A percentile compares a stretch with the other conserved stretches of the same genome.
Conservation (phyloP, 2,888 invertebrate genomes). For the Homarus gammarus region DNA sequence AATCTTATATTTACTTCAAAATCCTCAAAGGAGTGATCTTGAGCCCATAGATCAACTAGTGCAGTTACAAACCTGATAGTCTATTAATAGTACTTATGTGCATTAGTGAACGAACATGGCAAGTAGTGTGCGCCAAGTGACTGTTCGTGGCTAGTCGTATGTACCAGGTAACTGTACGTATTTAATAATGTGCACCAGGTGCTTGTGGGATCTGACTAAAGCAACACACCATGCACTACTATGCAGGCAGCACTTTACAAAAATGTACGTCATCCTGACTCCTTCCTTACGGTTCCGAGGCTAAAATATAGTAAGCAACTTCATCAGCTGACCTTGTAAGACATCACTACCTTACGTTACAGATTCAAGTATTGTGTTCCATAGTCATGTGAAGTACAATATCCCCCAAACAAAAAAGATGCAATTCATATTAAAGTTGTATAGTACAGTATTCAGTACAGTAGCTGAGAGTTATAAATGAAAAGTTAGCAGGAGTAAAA, state of each 20-base stretch:
- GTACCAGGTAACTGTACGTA: background rate
- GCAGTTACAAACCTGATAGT: background rate
- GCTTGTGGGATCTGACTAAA: slow-evolving; percentile 51
- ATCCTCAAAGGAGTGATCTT: background rate
- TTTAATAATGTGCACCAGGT: slow-evolving; percentile 20
- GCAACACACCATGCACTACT: slow-evolving; percentile 57
- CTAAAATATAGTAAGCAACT: background rate
- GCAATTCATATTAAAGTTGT: background rate
- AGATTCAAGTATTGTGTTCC: background rate
- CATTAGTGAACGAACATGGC: background rate
- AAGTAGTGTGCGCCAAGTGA: background rate
- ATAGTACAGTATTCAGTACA: too few relatives aligned
- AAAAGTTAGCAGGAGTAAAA: background rate
- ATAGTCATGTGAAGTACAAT: background rate
- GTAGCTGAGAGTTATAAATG: background rate
- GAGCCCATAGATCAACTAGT: background rate
- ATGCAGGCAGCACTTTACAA: slow-evolving; percentile 43
- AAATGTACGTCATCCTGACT: background rate
- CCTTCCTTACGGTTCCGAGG: background rate
- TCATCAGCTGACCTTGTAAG: slow-evolving; percentile 32
- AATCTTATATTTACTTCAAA: background rate
- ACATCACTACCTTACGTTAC: too few relatives aligned
- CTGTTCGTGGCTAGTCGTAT: background rate
- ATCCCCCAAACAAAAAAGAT: background rate
- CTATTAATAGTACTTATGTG: background rate